Base-by-base conservation (phyloP, 2,113 vertebrate genomes). In the Petrocephalus microphthalmus region DNA sequence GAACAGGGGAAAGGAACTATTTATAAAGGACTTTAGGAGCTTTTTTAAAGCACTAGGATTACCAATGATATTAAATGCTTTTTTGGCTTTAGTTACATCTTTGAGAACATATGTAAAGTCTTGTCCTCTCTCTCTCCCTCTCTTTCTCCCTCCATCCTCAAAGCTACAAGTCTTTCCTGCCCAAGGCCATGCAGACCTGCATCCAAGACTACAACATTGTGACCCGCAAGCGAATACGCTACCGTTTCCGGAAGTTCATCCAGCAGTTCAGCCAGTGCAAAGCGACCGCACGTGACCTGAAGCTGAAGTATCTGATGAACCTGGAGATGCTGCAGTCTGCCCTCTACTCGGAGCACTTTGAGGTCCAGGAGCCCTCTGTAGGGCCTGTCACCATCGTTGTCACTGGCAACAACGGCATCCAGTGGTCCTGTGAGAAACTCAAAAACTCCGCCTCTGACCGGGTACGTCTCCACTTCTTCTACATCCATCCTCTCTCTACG, bases 141-240 rank as follows among this genome's bases (percentile, higher is more conserved):
- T 42, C 7, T n/a, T 7, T 22, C n/a, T 17, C 57, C 15, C 56
- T 42, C 20, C n/a, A 29, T 82, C 60, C 15, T 13, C 88, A 54
- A 92, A 99, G 98, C 94, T 99, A 99, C 91, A 99, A 99, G 93
- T 96, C 95, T 89, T 98, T 98, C 93, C 95, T 99, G 91, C 98
- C 98, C 1, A 95, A 94, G 89, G 96, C 95, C 85, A 95, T 99
- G 94, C 95, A 95, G 89, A 95, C 93, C 67, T 97, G 95, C 90
- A 98, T 99, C 91, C 97, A 98, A 93, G 95, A 96, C 49, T 99
- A 99, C 91, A 97, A 99, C 94, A 96, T 98, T 91, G 93, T 99
- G 91, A 99, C 98, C 0, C 95, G 98, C 85, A 99, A 99, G 92
- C 94, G 98, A 91, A 99, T 99, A 95, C 96, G 98, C 85, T 98